A percentile compares a stretch with the other conserved stretches of the same genome.
These are phyloP conservation scores for Eremophila alpestris DNA, from an alignment of 2,797 vertebrate species.

Conservation along the genomic window DNA sequence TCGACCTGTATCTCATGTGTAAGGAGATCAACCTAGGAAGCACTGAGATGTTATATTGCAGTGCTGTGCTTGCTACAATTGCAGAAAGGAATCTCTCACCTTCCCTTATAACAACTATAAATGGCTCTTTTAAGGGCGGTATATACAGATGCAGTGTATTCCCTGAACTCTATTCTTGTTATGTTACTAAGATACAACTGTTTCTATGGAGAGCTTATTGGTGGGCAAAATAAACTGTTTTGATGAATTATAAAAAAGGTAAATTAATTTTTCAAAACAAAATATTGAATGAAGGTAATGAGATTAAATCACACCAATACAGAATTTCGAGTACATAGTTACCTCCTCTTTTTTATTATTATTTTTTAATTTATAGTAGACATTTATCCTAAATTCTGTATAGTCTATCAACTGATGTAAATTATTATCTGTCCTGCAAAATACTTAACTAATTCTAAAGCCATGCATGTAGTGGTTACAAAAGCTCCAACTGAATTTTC, in stretches of 20 bases:
- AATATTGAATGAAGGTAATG: background rate
- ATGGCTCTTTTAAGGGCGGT: background rate
- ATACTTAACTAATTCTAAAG: background rate
- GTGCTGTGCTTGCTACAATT: background rate
- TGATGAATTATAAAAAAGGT: constrained; percentile 30
- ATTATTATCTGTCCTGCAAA: background rate
- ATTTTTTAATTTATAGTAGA: background rate
- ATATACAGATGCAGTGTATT: background rate
- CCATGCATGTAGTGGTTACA: background rate
- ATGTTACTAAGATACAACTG: constrained; percentile 63
- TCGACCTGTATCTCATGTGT: fast-evolving
- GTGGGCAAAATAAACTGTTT: constrained; percentile 38
- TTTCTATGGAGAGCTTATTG: constrained; percentile 60
- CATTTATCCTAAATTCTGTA: background rate
- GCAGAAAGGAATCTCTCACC: background rate
- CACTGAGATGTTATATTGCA: background rate
- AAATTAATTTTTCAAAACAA: constrained; percentile 28
- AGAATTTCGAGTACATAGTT: background rate
- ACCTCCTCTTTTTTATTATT: background rate
- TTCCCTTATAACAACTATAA: background rate
- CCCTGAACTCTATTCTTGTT: constrained; percentile 22
- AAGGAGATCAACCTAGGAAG: background rate
- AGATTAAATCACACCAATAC: background rate
- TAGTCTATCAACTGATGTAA: background rate
- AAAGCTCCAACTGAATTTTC: background rate